phyloP scores from a whole-genome alignment of 2,888 invertebrate species.

The Sepiola atlantica region DNA sequence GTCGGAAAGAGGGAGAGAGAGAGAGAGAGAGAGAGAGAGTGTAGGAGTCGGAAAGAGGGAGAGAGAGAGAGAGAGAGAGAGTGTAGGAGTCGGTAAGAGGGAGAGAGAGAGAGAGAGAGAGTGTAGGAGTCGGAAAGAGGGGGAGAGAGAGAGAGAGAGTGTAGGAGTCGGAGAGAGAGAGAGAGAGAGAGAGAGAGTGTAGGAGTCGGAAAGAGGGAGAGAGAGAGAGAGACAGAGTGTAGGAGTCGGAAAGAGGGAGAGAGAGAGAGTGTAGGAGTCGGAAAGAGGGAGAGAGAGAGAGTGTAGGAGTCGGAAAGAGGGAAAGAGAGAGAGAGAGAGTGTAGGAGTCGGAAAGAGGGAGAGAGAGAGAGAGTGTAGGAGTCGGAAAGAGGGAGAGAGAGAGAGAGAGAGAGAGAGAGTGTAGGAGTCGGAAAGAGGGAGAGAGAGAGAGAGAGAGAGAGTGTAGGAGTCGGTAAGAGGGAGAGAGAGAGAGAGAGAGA shows the following conservation, averaged over 20 bases:
- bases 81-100: no score
- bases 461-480: no score
- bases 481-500: no score
- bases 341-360: no score
- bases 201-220: no score
- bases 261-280: not conserved
- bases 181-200: not conserved
- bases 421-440: not conserved
- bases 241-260: no score
- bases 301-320: not conserved
- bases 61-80: no score
- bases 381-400: not conserved
- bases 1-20: not conserved
- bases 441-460: not conserved
- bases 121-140: not conserved
- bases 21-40: not conserved
- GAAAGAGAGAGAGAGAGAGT: not conserved
- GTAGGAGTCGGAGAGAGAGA: not conserved
- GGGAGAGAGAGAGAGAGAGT: not conserved
- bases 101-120: not conserved
- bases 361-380: no score
- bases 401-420: not conserved
- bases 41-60: no score
- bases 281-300: not conserved
- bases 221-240: no score